Conservation (phyloP, 1,140 invertebrate species). For the Diabrotica virgifera region DNA sequence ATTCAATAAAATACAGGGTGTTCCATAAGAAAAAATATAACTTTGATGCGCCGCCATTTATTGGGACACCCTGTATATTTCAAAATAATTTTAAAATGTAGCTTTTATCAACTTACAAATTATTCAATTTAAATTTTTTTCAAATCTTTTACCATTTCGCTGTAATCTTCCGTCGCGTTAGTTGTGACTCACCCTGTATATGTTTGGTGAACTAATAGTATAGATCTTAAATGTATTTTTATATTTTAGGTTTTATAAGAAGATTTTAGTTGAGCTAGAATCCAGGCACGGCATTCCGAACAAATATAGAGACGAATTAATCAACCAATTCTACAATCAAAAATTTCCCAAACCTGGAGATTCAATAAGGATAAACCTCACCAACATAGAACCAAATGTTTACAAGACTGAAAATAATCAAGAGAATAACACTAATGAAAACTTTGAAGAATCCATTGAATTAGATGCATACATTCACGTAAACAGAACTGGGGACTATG, state of each 20-base stretch:
- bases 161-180: no score
- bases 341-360: constrained; percentile 61
- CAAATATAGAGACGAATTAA: constrained; percentile 53
- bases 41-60: no score
- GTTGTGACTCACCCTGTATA: no score
- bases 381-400: constrained; percentile 22
- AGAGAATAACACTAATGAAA: constrained; percentile 10
- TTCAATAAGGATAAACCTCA: constrained; percentile 47
- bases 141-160: no score
- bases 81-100: no score
- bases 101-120: no score
- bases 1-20: no score
- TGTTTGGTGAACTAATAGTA: no score
- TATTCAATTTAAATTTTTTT: no score
- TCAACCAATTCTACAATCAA: constrained; percentile 60
- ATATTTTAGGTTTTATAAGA: constrained; percentile 51
- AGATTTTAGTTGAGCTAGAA: constrained; percentile 68
- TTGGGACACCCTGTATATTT: no score
- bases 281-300: constrained; percentile 63
- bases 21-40: no score
- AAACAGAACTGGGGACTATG: constrained; percentile 33
- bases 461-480: constrained; percentile 31
- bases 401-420: constrained; percentile 11
- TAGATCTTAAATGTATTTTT: not conserved
- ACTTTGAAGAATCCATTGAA: constrained; percentile 31